These are phyloP conservation scores for Pocota personata DNA, from an alignment of 2,888 invertebrate species.

Conservation along the genomic window DNA sequence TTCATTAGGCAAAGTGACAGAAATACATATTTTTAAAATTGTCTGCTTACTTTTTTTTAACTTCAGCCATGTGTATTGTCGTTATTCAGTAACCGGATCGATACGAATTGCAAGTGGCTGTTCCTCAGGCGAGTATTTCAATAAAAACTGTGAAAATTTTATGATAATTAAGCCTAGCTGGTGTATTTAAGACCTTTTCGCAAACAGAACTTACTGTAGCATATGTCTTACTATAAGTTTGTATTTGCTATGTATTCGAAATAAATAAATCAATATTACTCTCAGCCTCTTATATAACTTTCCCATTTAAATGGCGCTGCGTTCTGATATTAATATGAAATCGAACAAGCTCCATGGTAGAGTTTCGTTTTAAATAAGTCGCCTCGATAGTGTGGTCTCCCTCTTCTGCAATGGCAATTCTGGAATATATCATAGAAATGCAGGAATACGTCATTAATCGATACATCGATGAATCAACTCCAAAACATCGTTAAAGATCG, in stretches of 20 bases:
- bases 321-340: too few species aligned
- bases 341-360: too few species aligned
- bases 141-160: constrained; percentile 8
- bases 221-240: neutral
- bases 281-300: neutral
- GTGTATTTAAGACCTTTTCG: neutral
- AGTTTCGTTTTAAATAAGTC: too few species aligned
- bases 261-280: too few species aligned
- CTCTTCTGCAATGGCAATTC: too few species aligned
- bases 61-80: constrained; percentile 33
- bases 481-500: too few species aligned
- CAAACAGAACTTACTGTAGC: neutral
- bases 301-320: neutral
- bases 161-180: neutral
- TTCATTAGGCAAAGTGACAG: neutral
- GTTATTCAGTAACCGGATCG: neutral
- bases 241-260: neutral
- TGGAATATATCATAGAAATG: too few species aligned
- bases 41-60: neutral
- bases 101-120: constrained; percentile 17
- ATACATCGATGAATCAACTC: too few species aligned
- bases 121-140: neutral
- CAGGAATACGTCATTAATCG: too few species aligned
- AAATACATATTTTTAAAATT: neutral
- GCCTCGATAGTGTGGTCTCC: too few species aligned